phyloP scores from a whole-genome alignment of 2,888 invertebrate species.

The Spicauda simplicius region DNA sequence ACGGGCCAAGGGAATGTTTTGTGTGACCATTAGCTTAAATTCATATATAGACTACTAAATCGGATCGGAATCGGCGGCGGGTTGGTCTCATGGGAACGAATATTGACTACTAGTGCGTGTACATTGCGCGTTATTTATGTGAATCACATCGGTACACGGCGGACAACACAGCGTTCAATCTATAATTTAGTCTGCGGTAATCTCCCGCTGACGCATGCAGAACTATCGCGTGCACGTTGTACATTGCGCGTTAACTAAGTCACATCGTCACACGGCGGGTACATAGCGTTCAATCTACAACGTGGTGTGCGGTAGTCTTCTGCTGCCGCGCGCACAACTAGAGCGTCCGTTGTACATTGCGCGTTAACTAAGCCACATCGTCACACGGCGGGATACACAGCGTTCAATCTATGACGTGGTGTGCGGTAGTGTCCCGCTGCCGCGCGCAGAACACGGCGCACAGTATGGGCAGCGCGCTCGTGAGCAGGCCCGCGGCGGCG shows the following conservation, averaged over 20 bases:
- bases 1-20: too few relatives aligned
- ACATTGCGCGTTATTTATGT: too few relatives aligned
- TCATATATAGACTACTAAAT: too few relatives aligned
- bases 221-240: too few relatives aligned
- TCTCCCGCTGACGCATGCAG: too few relatives aligned
- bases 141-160: too few relatives aligned
- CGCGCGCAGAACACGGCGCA: constrained; percentile 76
- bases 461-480: constrained; percentile 68
- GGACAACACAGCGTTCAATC: too few relatives aligned
- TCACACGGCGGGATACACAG: not conserved
- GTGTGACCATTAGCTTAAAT: too few relatives aligned
- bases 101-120: too few relatives aligned
- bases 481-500: constrained; percentile 66
- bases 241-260: not conserved
- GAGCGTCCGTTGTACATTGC: not conserved
- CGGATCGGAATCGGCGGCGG: too few relatives aligned
- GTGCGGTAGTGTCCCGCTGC: constrained; percentile 59
- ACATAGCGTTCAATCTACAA: constrained; percentile 54
- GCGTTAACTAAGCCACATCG: not conserved
- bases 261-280: not conserved
- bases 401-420: constrained; percentile 57
- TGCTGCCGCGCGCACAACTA: constrained; percentile 68
- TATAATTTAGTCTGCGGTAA: too few relatives aligned
- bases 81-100: too few relatives aligned
- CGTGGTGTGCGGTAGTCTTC: constrained; percentile 56